Conservation (phyloP, 2,888 invertebrate species). For the Drosophila robusta region DNA sequence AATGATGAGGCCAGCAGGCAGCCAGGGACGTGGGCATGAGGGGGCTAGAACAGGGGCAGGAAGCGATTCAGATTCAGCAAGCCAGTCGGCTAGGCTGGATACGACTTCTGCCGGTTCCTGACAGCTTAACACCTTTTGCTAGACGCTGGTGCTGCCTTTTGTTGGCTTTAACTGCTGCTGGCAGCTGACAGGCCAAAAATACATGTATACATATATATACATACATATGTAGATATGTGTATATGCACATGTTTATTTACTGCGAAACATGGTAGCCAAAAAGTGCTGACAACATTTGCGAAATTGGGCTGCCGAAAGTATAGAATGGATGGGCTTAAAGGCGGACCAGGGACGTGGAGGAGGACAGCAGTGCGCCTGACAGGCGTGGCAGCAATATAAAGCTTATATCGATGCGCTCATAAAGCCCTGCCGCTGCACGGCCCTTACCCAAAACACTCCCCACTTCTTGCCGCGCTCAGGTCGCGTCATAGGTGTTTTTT, state of each 20-base stretch:
- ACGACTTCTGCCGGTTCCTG: conserved; percentile 20
- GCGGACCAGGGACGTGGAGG: background rate
- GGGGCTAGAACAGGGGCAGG: background rate
- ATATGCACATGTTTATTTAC: background rate
- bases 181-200: conserved; percentile 61
- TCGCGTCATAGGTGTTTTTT: background rate
- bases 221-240: background rate
- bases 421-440: conserved; percentile 13
- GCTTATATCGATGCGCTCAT: conserved; percentile 46
- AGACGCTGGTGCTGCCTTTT: conserved; percentile 37
- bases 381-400: conserved; percentile 61
- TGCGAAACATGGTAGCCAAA: conserved; percentile 49
- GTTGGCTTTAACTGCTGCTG: conserved; percentile 66
- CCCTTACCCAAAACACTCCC: background rate
- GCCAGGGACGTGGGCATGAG: background rate
- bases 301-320: conserved; percentile 50
- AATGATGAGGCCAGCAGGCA: conserved; percentile 61
- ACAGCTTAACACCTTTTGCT: conserved; percentile 61
- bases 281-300: conserved; percentile 76
- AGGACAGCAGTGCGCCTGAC: conserved; percentile 44
- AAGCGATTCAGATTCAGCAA: conserved; percentile 21
- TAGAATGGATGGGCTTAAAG: conserved; percentile 4
- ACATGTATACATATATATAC: conserved; percentile 20
- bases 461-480: background rate
- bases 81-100: conserved; percentile 9